Conservation (phyloP, 2,113 vertebrate species). For the Craseonycteris thonglongyai region DNA sequence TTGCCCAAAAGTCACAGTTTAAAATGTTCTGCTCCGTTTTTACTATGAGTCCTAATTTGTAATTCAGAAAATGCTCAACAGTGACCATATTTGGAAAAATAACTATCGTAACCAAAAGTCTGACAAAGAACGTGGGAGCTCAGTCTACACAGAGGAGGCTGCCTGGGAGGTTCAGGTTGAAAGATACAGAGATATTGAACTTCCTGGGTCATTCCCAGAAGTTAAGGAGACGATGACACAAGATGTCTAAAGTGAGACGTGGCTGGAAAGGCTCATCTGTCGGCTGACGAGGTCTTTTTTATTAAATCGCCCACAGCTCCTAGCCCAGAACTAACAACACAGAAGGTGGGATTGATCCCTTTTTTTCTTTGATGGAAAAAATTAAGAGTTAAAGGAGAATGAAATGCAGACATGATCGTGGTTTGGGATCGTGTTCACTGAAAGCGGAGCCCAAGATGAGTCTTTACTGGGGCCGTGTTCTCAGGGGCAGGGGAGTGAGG, state of each 20-base stretch:
- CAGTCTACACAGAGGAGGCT: not conserved
- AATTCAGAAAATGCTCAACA: not conserved
- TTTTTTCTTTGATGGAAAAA: not conserved
- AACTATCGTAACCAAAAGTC: not conserved
- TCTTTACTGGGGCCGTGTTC: not conserved
- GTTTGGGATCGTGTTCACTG: not conserved
- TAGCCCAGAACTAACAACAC: not conserved
- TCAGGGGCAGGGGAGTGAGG: not conserved
- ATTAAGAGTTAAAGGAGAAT: not conserved
- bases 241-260: not conserved
- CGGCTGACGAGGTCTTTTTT: not conserved
- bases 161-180: not conserved
- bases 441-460: not conserved
- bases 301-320: not conserved
- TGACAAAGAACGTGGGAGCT: not conserved
- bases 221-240: not conserved
- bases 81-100: not conserved
- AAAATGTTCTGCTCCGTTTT: not conserved
- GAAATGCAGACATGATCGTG: not conserved
- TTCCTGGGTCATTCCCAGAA: not conserved
- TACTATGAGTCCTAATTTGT: not conserved
- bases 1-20: not conserved
- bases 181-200: not conserved
- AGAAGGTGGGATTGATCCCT: not conserved
- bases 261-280: not conserved